Percentiles rank a stretch among this genome's conserved stretches.
These are phyloP conservation scores for Cettia cetti DNA, from an alignment of 2,113 vertebrate genomes.

Conservation along the genomic window DNA sequence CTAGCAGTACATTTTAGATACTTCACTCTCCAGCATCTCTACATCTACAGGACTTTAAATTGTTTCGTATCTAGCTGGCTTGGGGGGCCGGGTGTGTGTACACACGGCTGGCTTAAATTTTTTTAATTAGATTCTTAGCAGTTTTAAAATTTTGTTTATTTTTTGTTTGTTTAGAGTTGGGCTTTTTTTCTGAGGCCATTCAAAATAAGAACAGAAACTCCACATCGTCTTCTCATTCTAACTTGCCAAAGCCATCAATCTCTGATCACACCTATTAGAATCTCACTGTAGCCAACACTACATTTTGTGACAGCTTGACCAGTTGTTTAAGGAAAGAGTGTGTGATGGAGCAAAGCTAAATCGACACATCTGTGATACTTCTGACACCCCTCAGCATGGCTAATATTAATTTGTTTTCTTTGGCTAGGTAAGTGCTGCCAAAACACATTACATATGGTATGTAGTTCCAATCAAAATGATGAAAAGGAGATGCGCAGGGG, in stretches of 20 bases:
- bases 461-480: constrained; percentile 71
- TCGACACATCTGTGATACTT: constrained; percentile 72
- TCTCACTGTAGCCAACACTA: constrained; percentile 39
- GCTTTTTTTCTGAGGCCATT: background rate
- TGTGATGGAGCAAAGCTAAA: constrained; percentile 72
- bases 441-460: constrained; percentile 67
- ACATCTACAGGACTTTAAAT: background rate
- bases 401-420: constrained; percentile 81
- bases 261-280: constrained; percentile 66
- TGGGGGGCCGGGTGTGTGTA: rapidly evolving
- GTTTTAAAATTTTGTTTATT: background rate
- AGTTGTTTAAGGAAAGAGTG: constrained; percentile 69
- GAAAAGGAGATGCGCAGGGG: constrained; percentile 38
- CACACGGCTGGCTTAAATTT: background rate
- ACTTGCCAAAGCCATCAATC: constrained; percentile 57
- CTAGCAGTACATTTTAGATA: background rate
- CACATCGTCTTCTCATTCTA: constrained; percentile 32
- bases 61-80: background rate
- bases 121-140: background rate
- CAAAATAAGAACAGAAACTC: constrained; percentile 28
- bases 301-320: constrained; percentile 62
- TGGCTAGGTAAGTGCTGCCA: constrained; percentile 77
- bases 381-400: constrained; percentile 73
- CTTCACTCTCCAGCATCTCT: background rate
- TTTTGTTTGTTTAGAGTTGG: background rate